Percentiles rank a stretch among this genome's conserved stretches.
These are phyloP conservation scores for Cydia strobilella DNA, from an alignment of 1,140 invertebrate species.

Conservation along the genomic window DNA sequence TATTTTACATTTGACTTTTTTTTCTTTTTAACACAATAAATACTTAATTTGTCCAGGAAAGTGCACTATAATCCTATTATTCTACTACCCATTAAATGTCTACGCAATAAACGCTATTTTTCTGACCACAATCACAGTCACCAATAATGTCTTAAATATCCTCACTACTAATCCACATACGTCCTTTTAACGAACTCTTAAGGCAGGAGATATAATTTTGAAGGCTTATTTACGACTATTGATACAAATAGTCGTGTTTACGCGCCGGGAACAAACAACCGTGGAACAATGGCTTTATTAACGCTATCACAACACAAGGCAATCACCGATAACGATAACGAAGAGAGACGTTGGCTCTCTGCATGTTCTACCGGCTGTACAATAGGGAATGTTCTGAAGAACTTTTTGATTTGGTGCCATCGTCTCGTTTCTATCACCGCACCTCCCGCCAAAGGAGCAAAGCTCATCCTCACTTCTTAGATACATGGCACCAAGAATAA, in stretches of 20 bases:
- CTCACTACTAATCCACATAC: neutral
- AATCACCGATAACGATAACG: too few relatives aligned
- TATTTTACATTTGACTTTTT: neutral
- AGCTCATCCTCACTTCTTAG: too few relatives aligned
- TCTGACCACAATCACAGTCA: neutral
- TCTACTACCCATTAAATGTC: neutral
- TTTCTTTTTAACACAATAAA: neutral
- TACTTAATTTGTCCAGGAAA: neutral
- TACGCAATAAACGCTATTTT: neutral
- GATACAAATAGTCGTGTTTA: conserved; percentile 31
- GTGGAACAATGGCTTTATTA: neutral
- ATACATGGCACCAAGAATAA: too few relatives aligned
- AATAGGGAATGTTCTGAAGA: too few relatives aligned
- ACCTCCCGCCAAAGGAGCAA: too few relatives aligned
- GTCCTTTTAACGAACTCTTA: neutral
- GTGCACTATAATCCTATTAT: neutral
- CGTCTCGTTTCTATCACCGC: too few relatives aligned
- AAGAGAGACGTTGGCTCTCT: too few relatives aligned
- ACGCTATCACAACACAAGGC: neutral
- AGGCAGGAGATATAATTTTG: conserved; percentile 9
- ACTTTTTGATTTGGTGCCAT: too few relatives aligned
- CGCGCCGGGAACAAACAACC: conserved; percentile 7
- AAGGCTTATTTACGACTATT: conserved; percentile 30
- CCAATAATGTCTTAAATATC: neutral
- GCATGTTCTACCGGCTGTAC: too few relatives aligned